Percentiles rank a stretch among this genome's conserved stretches.
Conservation (phyloP, 2,888 invertebrate genomes). For the Acholoe squamosa region DNA sequence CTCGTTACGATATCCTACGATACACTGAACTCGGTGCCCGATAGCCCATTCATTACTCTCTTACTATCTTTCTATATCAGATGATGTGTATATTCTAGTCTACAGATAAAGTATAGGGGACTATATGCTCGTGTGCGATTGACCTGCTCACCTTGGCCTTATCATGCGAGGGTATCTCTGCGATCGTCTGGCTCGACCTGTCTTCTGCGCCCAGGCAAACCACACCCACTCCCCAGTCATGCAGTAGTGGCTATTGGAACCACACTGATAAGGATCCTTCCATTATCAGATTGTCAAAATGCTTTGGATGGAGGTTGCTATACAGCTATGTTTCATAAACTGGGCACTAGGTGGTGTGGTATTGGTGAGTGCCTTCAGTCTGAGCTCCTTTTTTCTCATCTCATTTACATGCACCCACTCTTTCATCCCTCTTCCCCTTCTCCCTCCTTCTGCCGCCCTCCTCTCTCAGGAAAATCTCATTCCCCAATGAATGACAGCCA, state of each 20-base stretch:
- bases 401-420: not conserved
- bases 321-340: not conserved
- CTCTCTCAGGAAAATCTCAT: not conserved
- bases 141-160: too few relatives aligned
- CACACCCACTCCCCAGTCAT: too few relatives aligned
- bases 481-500: constrained; percentile 20
- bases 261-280: not conserved
- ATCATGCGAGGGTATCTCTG: not conserved
- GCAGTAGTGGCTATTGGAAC: not conserved
- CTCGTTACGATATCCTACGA: too few relatives aligned
- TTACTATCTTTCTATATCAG: too few relatives aligned
- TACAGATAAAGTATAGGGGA: too few relatives aligned
- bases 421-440: too few relatives aligned
- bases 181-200: not conserved
- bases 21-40: too few relatives aligned
- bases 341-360: not conserved
- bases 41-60: too few relatives aligned
- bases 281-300: constrained; percentile 12
- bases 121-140: too few relatives aligned
- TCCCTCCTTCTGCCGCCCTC: not conserved
- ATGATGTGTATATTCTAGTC: too few relatives aligned
- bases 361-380: not conserved
- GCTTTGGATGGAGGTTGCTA: not conserved
- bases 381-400: not conserved
- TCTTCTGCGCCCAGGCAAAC: too few relatives aligned